phyloP scores from a whole-genome alignment of 2,113 vertebrate genomes.

The Cairina moschata region DNA sequence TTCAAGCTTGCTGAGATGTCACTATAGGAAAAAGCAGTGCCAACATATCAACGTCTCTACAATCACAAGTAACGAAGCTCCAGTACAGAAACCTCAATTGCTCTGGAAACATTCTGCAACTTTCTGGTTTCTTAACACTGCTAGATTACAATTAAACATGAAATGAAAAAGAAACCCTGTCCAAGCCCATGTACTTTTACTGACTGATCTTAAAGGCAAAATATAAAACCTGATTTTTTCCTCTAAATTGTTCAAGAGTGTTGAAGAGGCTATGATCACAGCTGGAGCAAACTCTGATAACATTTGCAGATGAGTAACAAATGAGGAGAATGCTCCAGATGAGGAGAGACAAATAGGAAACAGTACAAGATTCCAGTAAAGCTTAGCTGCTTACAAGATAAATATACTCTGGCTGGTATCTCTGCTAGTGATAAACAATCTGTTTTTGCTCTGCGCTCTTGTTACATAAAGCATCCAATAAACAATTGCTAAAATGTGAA shows the following conservation, averaged over 20 bases:
- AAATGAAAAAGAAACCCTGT: not conserved
- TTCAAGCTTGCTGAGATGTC: slow-evolving; percentile 48
- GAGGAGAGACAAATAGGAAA: slow-evolving; percentile 77
- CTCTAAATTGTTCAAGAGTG: slow-evolving; percentile 12
- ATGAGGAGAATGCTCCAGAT: slow-evolving; percentile 54
- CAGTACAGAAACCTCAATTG: not conserved
- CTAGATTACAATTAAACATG: not conserved
- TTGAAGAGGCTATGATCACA: slow-evolving; percentile 13
- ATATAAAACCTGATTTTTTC: not conserved
- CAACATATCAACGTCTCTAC: slow-evolving; percentile 16
- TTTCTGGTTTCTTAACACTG: not conserved
- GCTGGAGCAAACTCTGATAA: slow-evolving; percentile 53
- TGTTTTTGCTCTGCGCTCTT: not conserved
- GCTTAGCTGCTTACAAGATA: slow-evolving; percentile 74
- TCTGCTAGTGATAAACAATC: slow-evolving; percentile 73
- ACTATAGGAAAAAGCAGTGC: slow-evolving; percentile 62
- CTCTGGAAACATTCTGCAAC: slow-evolving; percentile 21
- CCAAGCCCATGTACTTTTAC: not conserved
- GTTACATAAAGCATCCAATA: not conserved
- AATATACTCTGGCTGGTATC: slow-evolving; percentile 65
- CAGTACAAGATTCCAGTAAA: slow-evolving; percentile 62
- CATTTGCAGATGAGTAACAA: slow-evolving; percentile 70
- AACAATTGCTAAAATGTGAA: not conserved
- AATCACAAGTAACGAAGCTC: slow-evolving; percentile 16
- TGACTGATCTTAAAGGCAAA: not conserved